Conservation (phyloP, 2,888 invertebrate species). For the Chloroclysta siterata region DNA sequence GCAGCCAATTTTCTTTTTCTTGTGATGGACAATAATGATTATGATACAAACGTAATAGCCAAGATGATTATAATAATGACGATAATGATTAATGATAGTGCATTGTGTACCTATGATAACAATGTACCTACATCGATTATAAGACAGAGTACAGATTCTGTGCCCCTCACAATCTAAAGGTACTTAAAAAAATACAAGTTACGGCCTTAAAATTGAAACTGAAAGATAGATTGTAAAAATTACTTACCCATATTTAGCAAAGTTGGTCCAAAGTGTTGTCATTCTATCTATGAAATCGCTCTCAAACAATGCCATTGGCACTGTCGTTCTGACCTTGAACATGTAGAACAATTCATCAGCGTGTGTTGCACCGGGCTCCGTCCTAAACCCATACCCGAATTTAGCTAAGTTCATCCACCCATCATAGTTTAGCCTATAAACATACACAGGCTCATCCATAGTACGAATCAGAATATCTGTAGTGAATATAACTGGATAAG, state of each 20-base stretch:
- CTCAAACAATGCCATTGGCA: constrained; percentile 56
- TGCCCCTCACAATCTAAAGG: too few relatives aligned
- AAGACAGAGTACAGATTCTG: too few relatives aligned
- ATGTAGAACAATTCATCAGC: constrained; percentile 79
- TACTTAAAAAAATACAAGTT: too few relatives aligned
- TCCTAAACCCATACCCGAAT: constrained; percentile 54
- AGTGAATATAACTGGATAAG: constrained; percentile 63
- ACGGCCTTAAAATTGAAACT: not conserved
- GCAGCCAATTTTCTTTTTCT: too few relatives aligned
- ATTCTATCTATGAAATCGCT: constrained; percentile 59
- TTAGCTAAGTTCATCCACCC: constrained; percentile 74
- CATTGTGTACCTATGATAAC: too few relatives aligned
- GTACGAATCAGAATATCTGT: constrained; percentile 59
- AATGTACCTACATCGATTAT: too few relatives aligned
- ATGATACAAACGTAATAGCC: not conserved
- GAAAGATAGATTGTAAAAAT: not conserved
- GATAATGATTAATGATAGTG: not conserved
- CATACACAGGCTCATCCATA: constrained; percentile 57
- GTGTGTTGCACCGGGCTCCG: constrained; percentile 70
- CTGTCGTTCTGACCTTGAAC: constrained; percentile 59
- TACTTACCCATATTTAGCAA: constrained; percentile 72
- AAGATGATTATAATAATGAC: not conserved
- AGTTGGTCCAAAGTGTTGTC: constrained; percentile 73
- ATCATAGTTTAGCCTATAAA: constrained; percentile 67
- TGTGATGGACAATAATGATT: not conserved